phyloP scores from a whole-genome alignment of 2,888 invertebrate species.

The Hydriomena furcata region DNA sequence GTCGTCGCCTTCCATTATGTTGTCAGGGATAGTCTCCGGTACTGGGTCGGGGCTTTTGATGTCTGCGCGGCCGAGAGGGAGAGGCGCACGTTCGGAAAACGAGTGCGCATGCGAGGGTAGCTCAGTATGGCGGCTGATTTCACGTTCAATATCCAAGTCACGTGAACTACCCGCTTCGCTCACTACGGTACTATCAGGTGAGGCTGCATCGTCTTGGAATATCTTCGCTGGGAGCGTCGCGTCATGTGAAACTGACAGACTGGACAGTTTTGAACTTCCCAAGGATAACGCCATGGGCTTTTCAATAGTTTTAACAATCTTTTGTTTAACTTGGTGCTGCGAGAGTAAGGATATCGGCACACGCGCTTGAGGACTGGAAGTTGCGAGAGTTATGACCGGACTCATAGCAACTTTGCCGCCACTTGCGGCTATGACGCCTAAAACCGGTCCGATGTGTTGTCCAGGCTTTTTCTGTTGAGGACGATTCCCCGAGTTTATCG shows the following conservation, averaged over 20 bases:
- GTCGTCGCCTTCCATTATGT: slow-evolving; percentile 77
- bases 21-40: slow-evolving; percentile 79
- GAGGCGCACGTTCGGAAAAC: slow-evolving; percentile 66
- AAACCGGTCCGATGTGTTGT: slow-evolving; percentile 72
- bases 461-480: slow-evolving; percentile 47
- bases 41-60: slow-evolving; percentile 79
- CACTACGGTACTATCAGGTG: slow-evolving; percentile 79
- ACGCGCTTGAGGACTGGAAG: slow-evolving; percentile 61
- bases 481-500: slow-evolving; percentile 52
- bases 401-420: slow-evolving; percentile 66
- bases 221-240: slow-evolving; percentile 86
- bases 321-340: slow-evolving; percentile 79
- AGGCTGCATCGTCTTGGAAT: slow-evolving; percentile 86
- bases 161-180: slow-evolving; percentile 45
- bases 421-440: slow-evolving; percentile 77
- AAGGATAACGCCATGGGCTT: slow-evolving; percentile 79
- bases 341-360: slow-evolving; percentile 73
- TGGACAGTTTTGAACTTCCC: slow-evolving; percentile 80
- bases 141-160: slow-evolving; percentile 77
- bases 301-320: slow-evolving; percentile 78
- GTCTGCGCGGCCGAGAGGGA: slow-evolving; percentile 74
- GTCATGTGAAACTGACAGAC: slow-evolving; percentile 83
- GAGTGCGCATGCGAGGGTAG: slow-evolving; percentile 59
- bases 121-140: slow-evolving; percentile 79
- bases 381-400: slow-evolving; percentile 69